Conservation (phyloP, 1,140 invertebrate species). For the Orius laevigatus region DNA sequence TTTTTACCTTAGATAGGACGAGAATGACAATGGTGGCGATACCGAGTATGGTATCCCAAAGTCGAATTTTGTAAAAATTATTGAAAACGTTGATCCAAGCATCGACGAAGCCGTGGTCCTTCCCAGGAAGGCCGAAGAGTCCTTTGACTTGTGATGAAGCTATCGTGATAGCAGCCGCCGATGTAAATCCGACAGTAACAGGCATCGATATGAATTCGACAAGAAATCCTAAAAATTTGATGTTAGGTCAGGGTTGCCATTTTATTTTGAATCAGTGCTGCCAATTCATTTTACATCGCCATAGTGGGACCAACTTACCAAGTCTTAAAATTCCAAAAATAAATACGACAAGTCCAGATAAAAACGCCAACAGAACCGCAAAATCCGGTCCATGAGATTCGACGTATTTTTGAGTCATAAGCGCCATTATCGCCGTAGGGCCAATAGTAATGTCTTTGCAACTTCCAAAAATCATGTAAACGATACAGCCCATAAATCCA, state of each 20-base stretch:
- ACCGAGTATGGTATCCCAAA: conserved; percentile 45
- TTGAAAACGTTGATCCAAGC: conserved; percentile 36
- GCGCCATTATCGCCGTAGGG: conserved; percentile 56
- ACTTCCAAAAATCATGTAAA: conserved; percentile 68
- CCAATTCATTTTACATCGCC: neutral
- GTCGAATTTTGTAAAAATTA: conserved; percentile 33
- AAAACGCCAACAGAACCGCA: conserved; percentile 55
- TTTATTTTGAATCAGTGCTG: conserved; percentile 3
- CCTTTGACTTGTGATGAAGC: conserved; percentile 64
- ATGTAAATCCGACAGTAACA: conserved; percentile 73
- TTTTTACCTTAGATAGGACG: conserved; percentile 39
- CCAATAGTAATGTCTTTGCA: conserved; percentile 70
- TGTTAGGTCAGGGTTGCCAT: neutral
- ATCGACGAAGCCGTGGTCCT: conserved; percentile 40
- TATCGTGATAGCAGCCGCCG: conserved; percentile 70
- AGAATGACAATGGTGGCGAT: conserved; percentile 40
- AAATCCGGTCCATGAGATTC: conserved; percentile 33
- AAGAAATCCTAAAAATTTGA: conserved; percentile 47
- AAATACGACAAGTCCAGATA: conserved; percentile 48
- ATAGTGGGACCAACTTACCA: too few relatives aligned
- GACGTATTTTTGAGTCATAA: conserved; percentile 37
- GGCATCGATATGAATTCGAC: conserved; percentile 73
- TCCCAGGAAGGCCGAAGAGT: conserved; percentile 46
- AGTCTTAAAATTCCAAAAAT: conserved; percentile 53
- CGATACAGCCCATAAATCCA: conserved; percentile 62